Base-by-base conservation (phyloP, 2,797 vertebrate species). In the Geotria australis region DNA sequence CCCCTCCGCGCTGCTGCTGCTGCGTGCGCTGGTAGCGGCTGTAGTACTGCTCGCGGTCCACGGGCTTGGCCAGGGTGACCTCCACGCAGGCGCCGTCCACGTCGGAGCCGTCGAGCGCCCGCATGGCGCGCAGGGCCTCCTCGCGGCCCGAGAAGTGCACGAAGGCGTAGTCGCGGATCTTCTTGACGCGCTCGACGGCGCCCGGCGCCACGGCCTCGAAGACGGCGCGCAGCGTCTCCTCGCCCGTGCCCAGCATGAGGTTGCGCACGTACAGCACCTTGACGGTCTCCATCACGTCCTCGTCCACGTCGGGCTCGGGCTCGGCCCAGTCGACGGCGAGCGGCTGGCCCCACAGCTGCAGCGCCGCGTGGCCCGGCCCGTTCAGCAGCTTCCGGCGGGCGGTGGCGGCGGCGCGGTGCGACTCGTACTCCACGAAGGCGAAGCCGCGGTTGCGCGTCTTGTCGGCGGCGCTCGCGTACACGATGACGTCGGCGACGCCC, bases 281-380 rank as follows among this genome's bases (percentile, higher is more conserved):
- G 61, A 91, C 81, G 14, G 70, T 78, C 66, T 85, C 82, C 83
- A 88, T 86, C 3, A 78, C 81, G 70, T 85, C 82, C 65, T 85
- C 80, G 58, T 88, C 83, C 59, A 84, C 77, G 57, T 83, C 76
- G 55, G 77, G 86, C 66, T 93, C 84, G 4, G 82, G 83, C 63
- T 89, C 76, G 46, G 88, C 89, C 89, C 89, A 96, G 70, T 88
- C 76, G 61, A 94, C 86, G 64, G 84, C 80, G 67, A 93, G 78
- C 59, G 75, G 70, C 38, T 83, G 76, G 47, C 82, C 85, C 85
- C 85, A 93, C 57, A 89, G 70, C 59, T 81, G 77, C 62, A 85
- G 80, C 0, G 76, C 77, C 63, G 79, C 85, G n/a, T 14, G 24
- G n/a, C 15, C 15, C 46, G 48, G 73, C 91, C 85, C 83, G 67